Evolutionary conservation across 1,140 invertebrate species (phyloP).

Genomic region (Drosophila elegans): DNA sequence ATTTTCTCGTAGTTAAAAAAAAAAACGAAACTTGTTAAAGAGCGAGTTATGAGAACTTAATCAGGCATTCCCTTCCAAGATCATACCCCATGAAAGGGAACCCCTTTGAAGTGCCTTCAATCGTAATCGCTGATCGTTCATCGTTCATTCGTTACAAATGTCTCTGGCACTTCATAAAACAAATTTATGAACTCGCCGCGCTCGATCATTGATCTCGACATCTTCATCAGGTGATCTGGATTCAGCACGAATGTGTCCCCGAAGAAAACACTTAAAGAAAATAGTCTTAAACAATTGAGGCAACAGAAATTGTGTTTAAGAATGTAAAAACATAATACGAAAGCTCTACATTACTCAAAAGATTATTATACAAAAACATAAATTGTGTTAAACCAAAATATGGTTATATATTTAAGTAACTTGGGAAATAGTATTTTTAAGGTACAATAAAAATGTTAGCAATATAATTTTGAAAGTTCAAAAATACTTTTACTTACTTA

Average conservation of each 20-base stretch:
- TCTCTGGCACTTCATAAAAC: constrained; percentile 82
- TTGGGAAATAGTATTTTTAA: too few relatives aligned
- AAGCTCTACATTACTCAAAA: too few relatives aligned
- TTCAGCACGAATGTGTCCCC: constrained; percentile 30
- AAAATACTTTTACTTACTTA: too few relatives aligned
- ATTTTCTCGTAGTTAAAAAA: constrained; percentile 13
- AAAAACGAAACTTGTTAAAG: background rate
- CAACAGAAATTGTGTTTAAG: too few relatives aligned
- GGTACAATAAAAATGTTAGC: too few relatives aligned
- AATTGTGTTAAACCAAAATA: too few relatives aligned
- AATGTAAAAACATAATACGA: too few relatives aligned
- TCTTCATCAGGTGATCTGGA: constrained; percentile 76
- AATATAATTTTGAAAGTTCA: too few relatives aligned
- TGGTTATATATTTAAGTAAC: too few relatives aligned
- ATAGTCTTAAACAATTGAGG: background rate
- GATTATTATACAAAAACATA: too few relatives aligned
- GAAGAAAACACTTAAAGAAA: constrained; percentile 20
- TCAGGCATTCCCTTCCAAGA: constrained; percentile 16
- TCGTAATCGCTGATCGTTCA: constrained; percentile 63
- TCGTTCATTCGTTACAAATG: constrained; percentile 79
- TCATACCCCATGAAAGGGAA: background rate
- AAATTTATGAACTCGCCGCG: constrained; percentile 79
- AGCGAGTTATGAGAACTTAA: constrained; percentile 23
- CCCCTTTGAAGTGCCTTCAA: constrained; percentile 30
- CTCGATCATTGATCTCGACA: constrained; percentile 80